These are phyloP conservation scores for Troides helena DNA, from an alignment of 2,888 invertebrate genomes.

Conservation along the genomic window DNA sequence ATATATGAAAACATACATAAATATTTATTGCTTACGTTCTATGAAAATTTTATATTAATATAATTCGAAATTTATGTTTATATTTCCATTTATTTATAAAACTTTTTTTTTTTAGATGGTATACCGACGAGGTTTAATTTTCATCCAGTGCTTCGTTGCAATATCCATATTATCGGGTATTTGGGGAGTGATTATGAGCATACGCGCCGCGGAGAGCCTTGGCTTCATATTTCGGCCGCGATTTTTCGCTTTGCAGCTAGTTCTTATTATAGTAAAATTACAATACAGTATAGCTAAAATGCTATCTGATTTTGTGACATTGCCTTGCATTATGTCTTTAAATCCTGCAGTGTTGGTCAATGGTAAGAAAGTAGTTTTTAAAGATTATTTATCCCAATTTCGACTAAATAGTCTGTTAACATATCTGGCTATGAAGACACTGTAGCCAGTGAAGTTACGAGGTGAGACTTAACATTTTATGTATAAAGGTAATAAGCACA, in stretches of 20 bases:
- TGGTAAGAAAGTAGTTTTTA: conserved; percentile 71
- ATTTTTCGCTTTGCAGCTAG: conserved; percentile 82
- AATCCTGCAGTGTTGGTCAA: conserved; percentile 84
- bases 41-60: too few species aligned
- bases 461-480: too few species aligned
- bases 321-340: conserved; percentile 83
- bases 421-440: background rate
- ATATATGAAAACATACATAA: too few species aligned
- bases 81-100: background rate
- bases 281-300: conserved; percentile 82
- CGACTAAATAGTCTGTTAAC: background rate
- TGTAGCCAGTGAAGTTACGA: too few species aligned
- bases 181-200: conserved; percentile 85
- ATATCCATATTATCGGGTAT: conserved; percentile 84
- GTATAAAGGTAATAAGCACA: too few species aligned
- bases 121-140: conserved; percentile 80
- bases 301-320: conserved; percentile 73
- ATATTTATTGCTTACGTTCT: too few species aligned
- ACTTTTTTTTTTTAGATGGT: conserved; percentile 66
- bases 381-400: too few species aligned
- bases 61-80: too few species aligned
- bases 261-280: conserved; percentile 83
- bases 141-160: conserved; percentile 83
- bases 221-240: conserved; percentile 72
- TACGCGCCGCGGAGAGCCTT: conserved; percentile 63